These are phyloP conservation scores for Engraulis encrasicolus DNA, from an alignment of 2,113 vertebrate species.

Conservation along the genomic window DNA sequence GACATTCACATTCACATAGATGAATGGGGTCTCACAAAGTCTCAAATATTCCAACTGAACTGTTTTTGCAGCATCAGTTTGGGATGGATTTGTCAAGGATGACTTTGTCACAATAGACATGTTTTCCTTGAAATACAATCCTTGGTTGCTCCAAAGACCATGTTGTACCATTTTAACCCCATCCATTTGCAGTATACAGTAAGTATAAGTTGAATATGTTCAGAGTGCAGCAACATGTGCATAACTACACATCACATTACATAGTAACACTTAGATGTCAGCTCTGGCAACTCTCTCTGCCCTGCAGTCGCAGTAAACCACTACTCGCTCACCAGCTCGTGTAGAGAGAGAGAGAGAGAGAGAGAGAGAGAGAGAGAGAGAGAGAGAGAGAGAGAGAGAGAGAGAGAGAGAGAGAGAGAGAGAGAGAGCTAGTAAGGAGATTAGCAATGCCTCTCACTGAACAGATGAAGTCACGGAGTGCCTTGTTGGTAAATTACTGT, in stretches of 20 bases:
- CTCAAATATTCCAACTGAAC: too few relatives aligned
- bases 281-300: too few relatives aligned
- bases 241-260: neutral
- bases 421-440: neutral
- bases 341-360: neutral
- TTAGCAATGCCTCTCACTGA: neutral
- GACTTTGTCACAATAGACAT: neutral
- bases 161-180: neutral
- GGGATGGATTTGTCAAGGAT: too few relatives aligned
- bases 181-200: neutral
- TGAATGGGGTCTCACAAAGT: too few relatives aligned
- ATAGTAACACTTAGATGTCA: too few relatives aligned
- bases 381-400: neutral
- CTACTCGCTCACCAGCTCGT: neutral
- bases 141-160: neutral
- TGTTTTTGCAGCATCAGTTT: too few relatives aligned
- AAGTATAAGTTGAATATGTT: too few relatives aligned
- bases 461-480: neutral
- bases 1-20: too few relatives aligned
- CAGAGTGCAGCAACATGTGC: neutral
- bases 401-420: neutral
- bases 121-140: neutral
- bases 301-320: neutral
- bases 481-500: slow-evolving; percentile 4
- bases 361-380: too few relatives aligned